Evolutionary conservation across 1,140 invertebrate genomes (phyloP).

Genomic region (Myzus persicae): DNA sequence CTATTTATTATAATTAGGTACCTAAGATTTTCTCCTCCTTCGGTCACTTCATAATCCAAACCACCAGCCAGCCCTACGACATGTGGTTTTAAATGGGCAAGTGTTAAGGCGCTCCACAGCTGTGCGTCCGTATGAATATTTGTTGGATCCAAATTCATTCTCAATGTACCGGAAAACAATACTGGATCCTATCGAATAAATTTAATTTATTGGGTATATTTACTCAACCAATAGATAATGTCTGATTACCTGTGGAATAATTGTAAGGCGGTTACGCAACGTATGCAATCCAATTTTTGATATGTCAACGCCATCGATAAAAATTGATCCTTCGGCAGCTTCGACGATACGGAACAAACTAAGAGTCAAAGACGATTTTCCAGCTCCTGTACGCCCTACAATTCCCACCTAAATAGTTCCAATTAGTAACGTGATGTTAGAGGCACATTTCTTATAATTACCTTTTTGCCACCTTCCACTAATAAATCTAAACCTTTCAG

Average conservation of each 20-base stretch:
- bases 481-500: constrained; percentile 75
- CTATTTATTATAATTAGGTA: constrained; percentile 59
- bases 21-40: constrained; percentile 89
- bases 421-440: neutral
- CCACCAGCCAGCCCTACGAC: constrained; percentile 76
- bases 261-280: constrained; percentile 85
- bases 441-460: constrained; percentile 61
- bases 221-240: neutral
- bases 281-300: constrained; percentile 86
- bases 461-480: constrained; percentile 79
- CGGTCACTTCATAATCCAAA: constrained; percentile 80
- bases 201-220: neutral
- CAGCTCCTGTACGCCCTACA: constrained; percentile 85
- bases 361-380: constrained; percentile 85
- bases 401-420: constrained; percentile 71
- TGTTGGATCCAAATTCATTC: constrained; percentile 88
- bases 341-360: constrained; percentile 90
- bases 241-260: constrained; percentile 80
- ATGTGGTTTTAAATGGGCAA: constrained; percentile 80
- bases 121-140: constrained; percentile 77
- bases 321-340: constrained; percentile 80
- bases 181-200: constrained; percentile 77
- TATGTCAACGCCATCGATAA: constrained; percentile 92
- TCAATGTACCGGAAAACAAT: constrained; percentile 83
- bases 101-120: constrained; percentile 81